Base-by-base conservation (phyloP, 2,888 invertebrate species). In the Encarsia formosa region DNA sequence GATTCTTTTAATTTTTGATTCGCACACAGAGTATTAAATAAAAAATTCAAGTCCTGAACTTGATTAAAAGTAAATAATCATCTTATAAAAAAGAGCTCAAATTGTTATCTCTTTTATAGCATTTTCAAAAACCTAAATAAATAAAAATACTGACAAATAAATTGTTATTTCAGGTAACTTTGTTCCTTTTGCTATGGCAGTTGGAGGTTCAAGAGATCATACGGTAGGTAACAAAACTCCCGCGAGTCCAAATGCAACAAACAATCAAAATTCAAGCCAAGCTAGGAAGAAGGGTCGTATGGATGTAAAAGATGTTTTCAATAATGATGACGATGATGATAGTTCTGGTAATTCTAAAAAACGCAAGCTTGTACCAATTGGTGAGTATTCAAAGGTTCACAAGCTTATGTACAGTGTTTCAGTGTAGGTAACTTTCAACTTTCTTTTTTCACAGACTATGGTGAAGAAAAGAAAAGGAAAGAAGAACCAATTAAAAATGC, bases 301-400 rank as follows among this genome's bases (percentile, higher is more conserved):
- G 56, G 88, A 88, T 60, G 84, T 91, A 0, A 85, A 87, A 59
- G 89, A 89, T 66, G 90, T 91, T 4, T 92, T 92, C 69, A 91
- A 89, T 74, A 87, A 86, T 53, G 91, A 91, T 62, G 91, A 91
- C 61, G 87, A 87, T 61, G 81, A 80, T 57, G 85, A 85, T 50
- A 78, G 76, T 54, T 66, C 74, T 40, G 77, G 68, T 60, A 74
- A 70, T 43, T 61, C 70, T 49, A 88, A 87, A 70, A 88, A 87
- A 75, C 79, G 90, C 61, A 90, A 89, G 78, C 77, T 91, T 63
- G 86, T 88, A 70, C 87, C 87, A 62, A 76, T 87, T 67, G 86
- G 86, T 86, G 69, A 67, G 64, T 46, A 19, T 32, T 34, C 24
- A 13, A 18, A 29, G n/a, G n/a, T n/a, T n/a, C n/a, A n/a, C n/a